Evolutionary conservation across 2,888 invertebrate species (phyloP), one percentile per base, ranked within the genome.

Genomic region (Phalera bucephala): DNA sequence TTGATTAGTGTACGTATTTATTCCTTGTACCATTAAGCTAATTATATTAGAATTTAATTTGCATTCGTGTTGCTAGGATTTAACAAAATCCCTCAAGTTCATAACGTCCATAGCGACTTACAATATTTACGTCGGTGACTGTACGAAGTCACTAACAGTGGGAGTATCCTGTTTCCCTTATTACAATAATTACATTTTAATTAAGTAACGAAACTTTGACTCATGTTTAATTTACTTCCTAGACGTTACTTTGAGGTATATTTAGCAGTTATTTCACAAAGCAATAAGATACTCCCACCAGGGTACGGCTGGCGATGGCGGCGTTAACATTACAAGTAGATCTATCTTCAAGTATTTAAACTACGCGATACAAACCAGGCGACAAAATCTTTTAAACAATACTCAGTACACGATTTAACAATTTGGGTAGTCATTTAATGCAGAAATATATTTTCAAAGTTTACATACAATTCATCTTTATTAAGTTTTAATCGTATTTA

Each of bases 401-500:
- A 72, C 44, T 68, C 64, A 66, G 69, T 71, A 76, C 79, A 83
- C 72, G 78, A 80, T 78, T 78, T 80, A 80, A 84, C 81, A 86
- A 84, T 81, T 81, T 80, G 79, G 75, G 72, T 84, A 83, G 69
- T 80, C 71, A 79, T 80, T 74, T 68, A 74, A 87, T 80, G 78
- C 80, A 72, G 86, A 81, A 83, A 83, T 85, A 84, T 80, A 80
- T 76, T 76, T 76, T 84, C 70, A 81, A 83, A 84, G 78, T 84
- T 83, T 84, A 83, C 85, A 84, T 83, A 85, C 76, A 82, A 81
- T 85, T 79, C 77, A 79, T 78, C 75, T 82, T 84, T 79, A 80
- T 80, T 84, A 80, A 83, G 63, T 80, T 72, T 72, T 85, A 87
- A 82, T 83, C 82, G 87, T 88, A 85, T 86, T 87, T 86, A 75